phyloP scores from a whole-genome alignment of 2,888 invertebrate genomes.

The Drosophila crucigera region DNA sequence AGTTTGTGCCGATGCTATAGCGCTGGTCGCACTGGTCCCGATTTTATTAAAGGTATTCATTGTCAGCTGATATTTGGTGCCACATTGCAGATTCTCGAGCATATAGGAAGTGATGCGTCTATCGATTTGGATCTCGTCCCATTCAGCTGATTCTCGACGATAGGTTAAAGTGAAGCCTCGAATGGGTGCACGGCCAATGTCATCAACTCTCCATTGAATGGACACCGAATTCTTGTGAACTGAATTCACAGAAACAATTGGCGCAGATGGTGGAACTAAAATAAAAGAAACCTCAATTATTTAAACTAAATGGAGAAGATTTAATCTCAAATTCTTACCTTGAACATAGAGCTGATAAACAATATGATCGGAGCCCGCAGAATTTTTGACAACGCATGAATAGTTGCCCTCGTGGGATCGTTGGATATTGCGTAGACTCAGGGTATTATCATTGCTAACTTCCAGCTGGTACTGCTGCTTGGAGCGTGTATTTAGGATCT shows the following conservation, averaged over 20 bases:
- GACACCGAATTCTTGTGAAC: constrained; percentile 86
- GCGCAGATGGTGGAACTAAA: constrained; percentile 87
- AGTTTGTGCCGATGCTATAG: constrained; percentile 89
- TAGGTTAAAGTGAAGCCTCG: constrained; percentile 86
- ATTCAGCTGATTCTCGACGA: constrained; percentile 86
- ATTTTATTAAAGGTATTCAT: constrained; percentile 91
- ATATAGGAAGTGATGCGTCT: constrained; percentile 88
- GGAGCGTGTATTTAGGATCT: constrained; percentile 85
- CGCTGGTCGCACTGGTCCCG: constrained; percentile 90
- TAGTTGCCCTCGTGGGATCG: constrained; percentile 87
- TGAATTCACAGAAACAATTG: constrained; percentile 86
- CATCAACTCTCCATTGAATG: constrained; percentile 86
- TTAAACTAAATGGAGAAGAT: neutral
- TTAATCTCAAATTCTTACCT: constrained; percentile 81
- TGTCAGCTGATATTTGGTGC: constrained; percentile 91
- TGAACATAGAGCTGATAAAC: constrained; percentile 86
- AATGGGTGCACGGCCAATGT: constrained; percentile 87
- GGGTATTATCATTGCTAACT: constrained; percentile 86
- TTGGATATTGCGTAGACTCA: constrained; percentile 86
- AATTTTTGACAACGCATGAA: constrained; percentile 86
- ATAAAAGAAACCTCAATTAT: neutral
- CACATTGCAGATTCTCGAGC: constrained; percentile 91
- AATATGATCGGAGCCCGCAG: constrained; percentile 86
- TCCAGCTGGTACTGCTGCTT: constrained; percentile 84
- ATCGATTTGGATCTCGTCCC: constrained; percentile 87